Base-by-base conservation (phyloP, 1,140 invertebrate species). In the Atta texana region DNA sequence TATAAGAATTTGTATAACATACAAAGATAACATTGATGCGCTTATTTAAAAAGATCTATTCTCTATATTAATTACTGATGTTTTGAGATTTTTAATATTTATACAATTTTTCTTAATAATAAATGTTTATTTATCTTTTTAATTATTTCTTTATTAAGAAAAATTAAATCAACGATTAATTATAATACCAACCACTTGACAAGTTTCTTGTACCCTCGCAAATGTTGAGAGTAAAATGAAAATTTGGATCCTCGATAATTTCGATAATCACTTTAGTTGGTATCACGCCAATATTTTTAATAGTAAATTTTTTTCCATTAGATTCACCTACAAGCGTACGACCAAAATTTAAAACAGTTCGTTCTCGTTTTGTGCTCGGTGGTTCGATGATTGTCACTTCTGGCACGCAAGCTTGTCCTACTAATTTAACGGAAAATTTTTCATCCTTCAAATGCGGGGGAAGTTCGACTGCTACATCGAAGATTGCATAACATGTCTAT, bases 351-450 rank as follows among this genome's bases (percentile, higher is more conserved):
- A 92, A 49, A 44, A 85, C 68, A 49, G 53, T 39, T 53, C 28
- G 34, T 53, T 72, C 87, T 7, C 82, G 59, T 31, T 86, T 87
- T 10, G 44, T 74, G 28, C 66, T 59, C 0, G 34, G 5, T 10
- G 93, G 93, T 16, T 93, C 90, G 0, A 92, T 61, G 14, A 94
- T 78, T 21, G 34, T 63, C n/a, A 94, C 81, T 93, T 93, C 87
- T n/a, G 94, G 93, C 12, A 94, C 86, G 44, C 91, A 93, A 72
- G 91, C 81, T 76, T 94, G 92, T 6, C 94, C 94, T 18, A 80
- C 18, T n/a, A 94, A 53, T 63, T 92, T 92, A n/a, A 94, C 31
- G 0, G 18, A 69, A 2, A 91, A 74, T 49, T 88, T 87, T 21
- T 92, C 85, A 1, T 49, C 66, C 12, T 85, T 81, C 7, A 93